A percentile compares a stretch with the other conserved stretches of the same genome.
Conservation (phyloP, 2,113 vertebrate genomes). For the Numenius arquata region DNA sequence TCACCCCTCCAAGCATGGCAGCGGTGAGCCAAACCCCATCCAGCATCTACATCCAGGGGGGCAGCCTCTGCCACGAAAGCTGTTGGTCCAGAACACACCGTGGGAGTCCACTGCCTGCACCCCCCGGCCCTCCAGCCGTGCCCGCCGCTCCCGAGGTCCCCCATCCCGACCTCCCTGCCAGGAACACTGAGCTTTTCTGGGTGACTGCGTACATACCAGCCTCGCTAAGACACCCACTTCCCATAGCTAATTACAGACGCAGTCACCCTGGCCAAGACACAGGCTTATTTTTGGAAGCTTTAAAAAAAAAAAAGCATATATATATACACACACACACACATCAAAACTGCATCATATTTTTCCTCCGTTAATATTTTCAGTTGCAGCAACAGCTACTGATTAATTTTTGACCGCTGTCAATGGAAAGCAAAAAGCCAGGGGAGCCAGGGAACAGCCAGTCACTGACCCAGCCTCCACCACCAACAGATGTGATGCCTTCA, state of each 20-base stretch:
- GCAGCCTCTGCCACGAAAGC: neutral
- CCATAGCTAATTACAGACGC: neutral
- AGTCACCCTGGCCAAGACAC: neutral
- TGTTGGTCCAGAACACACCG: fast-evolving
- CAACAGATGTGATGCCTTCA: neutral
- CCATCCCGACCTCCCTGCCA: fast-evolving
- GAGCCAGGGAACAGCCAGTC: neutral
- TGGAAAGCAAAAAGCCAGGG: neutral
- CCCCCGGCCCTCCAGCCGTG: neutral
- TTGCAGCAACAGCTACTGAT: neutral
- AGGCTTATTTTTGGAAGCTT: slow-evolving; percentile 31
- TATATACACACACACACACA: neutral
- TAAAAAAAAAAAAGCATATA: slow-evolving; percentile 18
- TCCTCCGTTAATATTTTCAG: neutral
- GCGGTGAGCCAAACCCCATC: neutral
- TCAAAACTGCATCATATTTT: neutral
- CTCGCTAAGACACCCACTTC: neutral
- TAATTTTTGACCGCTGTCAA: neutral
- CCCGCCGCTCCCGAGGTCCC: neutral
- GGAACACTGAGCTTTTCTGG: neutral
- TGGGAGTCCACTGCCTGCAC: neutral
- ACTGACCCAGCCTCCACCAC: neutral
- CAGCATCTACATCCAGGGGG: neutral
- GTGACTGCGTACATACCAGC: neutral
- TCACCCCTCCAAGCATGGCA: fast-evolving